Conservation (phyloP, 2,888 invertebrate genomes). For the Proisotoma minuta region DNA sequence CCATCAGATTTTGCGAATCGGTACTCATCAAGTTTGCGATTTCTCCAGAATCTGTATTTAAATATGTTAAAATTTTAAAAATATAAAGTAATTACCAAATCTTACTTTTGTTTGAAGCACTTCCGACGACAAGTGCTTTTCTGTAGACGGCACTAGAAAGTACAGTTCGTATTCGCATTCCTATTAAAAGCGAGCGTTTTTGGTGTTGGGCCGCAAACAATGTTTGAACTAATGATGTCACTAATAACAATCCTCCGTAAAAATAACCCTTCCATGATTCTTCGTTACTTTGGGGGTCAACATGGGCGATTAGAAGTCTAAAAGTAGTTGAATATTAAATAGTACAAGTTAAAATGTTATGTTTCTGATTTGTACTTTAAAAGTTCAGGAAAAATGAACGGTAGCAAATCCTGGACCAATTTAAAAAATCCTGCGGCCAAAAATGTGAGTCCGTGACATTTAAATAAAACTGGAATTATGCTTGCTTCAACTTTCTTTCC, state of each 20-base stretch:
- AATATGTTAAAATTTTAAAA: too few species aligned
- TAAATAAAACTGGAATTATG: slow-evolving; percentile 52
- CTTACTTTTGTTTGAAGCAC: slow-evolving; percentile 21
- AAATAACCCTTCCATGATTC: slow-evolving; percentile 55
- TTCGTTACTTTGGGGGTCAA: slow-evolving; percentile 24
- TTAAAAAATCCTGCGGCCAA: slow-evolving; percentile 53
- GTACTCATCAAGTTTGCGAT: slow-evolving; percentile 90
- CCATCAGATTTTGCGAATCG: slow-evolving; percentile 83
- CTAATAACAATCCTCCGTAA: slow-evolving; percentile 53
- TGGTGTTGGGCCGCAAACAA: slow-evolving; percentile 55
- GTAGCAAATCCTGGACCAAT: slow-evolving; percentile 52
- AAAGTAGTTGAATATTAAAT: neutral
- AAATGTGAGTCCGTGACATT: slow-evolving; percentile 53
- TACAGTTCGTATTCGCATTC: slow-evolving; percentile 55
- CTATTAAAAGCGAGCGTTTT: slow-evolving; percentile 52
- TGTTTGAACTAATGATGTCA: slow-evolving; percentile 53
- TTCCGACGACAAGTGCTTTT: slow-evolving; percentile 49
- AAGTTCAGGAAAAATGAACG: slow-evolving; percentile 55
- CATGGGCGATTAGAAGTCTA: slow-evolving; percentile 34
- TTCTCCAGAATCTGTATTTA: too few species aligned
- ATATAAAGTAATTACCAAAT: too few species aligned
- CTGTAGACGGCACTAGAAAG: slow-evolving; percentile 53
- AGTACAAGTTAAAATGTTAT: neutral
- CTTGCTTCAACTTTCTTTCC: slow-evolving; percentile 16
- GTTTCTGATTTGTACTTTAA: slow-evolving; percentile 51